Base-by-base conservation (phyloP, 2,888 invertebrate genomes). In the Microplitis deprimator region DNA sequence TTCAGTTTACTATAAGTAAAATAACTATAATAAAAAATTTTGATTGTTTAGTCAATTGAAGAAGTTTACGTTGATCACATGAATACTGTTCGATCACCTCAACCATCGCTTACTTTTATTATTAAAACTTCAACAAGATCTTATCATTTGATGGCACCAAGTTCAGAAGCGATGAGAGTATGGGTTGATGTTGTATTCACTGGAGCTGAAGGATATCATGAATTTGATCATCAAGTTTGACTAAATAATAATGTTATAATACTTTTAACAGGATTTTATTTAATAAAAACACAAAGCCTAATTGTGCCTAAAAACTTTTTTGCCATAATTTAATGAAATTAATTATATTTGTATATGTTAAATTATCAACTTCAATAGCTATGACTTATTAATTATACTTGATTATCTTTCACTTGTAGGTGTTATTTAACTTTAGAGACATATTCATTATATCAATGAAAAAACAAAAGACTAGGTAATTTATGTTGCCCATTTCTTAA, bases 181-280 rank as follows among this genome's bases (percentile, higher is more conserved):
- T 98, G 98, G 98, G 97, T 98, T 75, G 98, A 98, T 91, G 96
- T 97, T 6, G 94, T 97, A 72, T 97, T 97, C 90, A 97, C 97
- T 0, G 97, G 97, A 8, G 97, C 97, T 1, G 97, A 97, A 88
- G 97, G 96, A 0, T 97, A 97, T 88, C 93, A 93, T 85, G 94
- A 94, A 88, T 94, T 93, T 84, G 92, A 92, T 83, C 89, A 88
- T 73, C 86, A 86, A 20, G 83, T 87, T 77, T 89, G 86, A 89
- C 81, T 62, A 68, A 67, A 50, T 72, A 76, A 29, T 73, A 0
- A 67, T 61, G 17, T 16, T 13, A 40, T 62, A 17, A 39, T 60
- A 70, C 39, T 64, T 16, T 16, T 59, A 61, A 73, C 50, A 73
- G 59, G 69, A 77, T 77, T 64, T 73, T 62, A 20, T 39, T 50